Evolutionary conservation across 30 jellyfish, hydroid and myxozoan species (phyloP).

Genomic region (Phacellophora camtschatica): DNA sequence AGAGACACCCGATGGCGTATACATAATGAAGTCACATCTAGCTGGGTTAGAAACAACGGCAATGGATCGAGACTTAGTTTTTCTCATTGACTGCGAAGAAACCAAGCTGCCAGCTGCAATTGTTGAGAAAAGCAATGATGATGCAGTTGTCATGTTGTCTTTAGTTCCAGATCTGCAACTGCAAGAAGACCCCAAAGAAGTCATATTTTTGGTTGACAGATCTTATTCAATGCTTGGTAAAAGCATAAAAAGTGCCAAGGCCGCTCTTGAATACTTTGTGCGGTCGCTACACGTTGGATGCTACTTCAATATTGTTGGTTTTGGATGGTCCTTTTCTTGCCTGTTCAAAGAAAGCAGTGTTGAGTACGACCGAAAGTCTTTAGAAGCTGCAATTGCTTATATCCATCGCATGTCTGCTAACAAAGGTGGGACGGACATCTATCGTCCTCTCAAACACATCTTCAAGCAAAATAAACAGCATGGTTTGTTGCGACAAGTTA

Average conservation of each 20-base stretch:
- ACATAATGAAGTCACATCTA: background rate
- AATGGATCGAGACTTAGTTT: background rate
- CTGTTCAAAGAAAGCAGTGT: background rate
- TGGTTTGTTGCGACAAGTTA: background rate
- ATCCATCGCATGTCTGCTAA: background rate
- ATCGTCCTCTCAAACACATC: background rate
- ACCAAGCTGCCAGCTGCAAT: background rate
- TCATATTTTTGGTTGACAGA: background rate
- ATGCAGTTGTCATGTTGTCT: constrained; percentile 2
- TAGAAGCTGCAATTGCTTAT: background rate
- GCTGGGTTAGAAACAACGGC: background rate
- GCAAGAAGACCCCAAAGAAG: background rate
- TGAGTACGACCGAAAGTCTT: background rate
- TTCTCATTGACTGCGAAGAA: background rate
- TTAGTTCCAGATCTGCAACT: background rate
- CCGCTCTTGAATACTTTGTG: background rate
- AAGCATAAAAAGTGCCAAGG: background rate
- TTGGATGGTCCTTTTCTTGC: background rate
- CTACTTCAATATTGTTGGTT: background rate
- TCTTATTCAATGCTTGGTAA: background rate
- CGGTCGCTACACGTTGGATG: background rate
- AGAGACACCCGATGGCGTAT: background rate
- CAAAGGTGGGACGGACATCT: constrained; percentile 5
- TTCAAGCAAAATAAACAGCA: background rate
- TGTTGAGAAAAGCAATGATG: background rate